Evolutionary conservation across 2,888 invertebrate species (phyloP), one percentile per base, ranked within the genome.

Genomic region (Disparrhopalites patrizii): DNA sequence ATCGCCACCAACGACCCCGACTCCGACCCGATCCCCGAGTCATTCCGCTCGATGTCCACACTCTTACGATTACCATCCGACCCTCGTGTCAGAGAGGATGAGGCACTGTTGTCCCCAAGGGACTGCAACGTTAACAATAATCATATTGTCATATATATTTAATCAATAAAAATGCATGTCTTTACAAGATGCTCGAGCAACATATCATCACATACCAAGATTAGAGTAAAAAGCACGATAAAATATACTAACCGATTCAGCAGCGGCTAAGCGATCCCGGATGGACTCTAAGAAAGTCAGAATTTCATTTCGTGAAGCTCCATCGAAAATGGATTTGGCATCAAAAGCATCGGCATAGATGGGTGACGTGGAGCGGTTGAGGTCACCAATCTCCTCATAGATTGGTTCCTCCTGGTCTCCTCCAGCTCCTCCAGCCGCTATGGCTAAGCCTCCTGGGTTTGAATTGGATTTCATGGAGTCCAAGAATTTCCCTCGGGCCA

Each of bases 11-110:
- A 38, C 13, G 66, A 68, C 20, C 70, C 91, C 7, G 93, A 93
- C 79, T 93, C 93, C 3, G 92, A 92, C 56, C 93, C 93, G 1
- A 93, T 93, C 1, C 93, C 94, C 20, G 93, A 93, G 79, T 93
- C 93, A 77, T 93, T 93, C 72, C 94, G 84, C 81, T 93, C 93
- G 73, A 93, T 88, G 79, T 93, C 92, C 2, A 86, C 85, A 8
- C 84, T 79, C 65, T 81, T 79, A 43, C 80, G 78, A 76, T 80
- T 30, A 88, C 89, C 77, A 86, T 88, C 75, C 28, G 61, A 52
- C n/a, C n/a, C n/a, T 15, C 62, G 54, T 18, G 27, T 47, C 15
- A 64, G 54, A 13, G 69, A 70, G 7, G 69, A 70, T 3, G 68
- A 51, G 33, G 61, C 65, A 66, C 67, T 67, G 36, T 65, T 67